These are phyloP conservation scores for Dioctria linearis DNA, from an alignment of 2,888 invertebrate species.

Conservation along the genomic window DNA sequence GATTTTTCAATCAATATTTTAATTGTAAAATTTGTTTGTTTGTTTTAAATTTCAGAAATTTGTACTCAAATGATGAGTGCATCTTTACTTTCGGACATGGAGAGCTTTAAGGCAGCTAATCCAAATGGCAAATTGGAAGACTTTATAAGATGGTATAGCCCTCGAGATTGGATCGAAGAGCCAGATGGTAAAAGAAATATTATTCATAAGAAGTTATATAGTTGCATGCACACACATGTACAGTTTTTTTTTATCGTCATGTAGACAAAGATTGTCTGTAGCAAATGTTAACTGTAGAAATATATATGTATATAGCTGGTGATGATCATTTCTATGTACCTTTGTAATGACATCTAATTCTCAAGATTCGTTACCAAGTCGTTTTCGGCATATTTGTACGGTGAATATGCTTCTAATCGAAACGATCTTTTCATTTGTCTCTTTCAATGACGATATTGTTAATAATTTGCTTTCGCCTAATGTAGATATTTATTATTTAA, in stretches of 20 bases:
- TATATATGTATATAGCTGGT: too few species aligned
- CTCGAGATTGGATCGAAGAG: constrained; percentile 90
- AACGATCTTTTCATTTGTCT: too few species aligned
- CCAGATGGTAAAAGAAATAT: constrained; percentile 62
- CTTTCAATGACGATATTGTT: too few species aligned
- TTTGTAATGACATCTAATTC: too few species aligned
- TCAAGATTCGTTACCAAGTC: constrained; percentile 1
- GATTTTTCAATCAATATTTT: neutral
- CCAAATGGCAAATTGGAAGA: constrained; percentile 92
- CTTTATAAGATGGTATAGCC: constrained; percentile 98
- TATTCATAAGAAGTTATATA: neutral
- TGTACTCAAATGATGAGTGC: constrained; percentile 96
- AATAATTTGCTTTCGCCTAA: too few species aligned
- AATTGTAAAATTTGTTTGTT: neutral
- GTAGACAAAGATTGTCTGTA: too few species aligned
- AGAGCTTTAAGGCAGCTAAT: constrained; percentile 99
- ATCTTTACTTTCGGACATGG: constrained; percentile 96
- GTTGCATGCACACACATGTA: too few species aligned
- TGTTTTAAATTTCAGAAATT: constrained; percentile 80
- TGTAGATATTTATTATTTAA: too few species aligned
- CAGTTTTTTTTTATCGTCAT: too few species aligned
- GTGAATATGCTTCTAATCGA: too few species aligned
- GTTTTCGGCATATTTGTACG: neutral
- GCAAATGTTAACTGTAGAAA: too few species aligned
- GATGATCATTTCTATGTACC: too few species aligned